Conservation (phyloP, 2,888 invertebrate species). For the Muschampia plurimacula region DNA sequence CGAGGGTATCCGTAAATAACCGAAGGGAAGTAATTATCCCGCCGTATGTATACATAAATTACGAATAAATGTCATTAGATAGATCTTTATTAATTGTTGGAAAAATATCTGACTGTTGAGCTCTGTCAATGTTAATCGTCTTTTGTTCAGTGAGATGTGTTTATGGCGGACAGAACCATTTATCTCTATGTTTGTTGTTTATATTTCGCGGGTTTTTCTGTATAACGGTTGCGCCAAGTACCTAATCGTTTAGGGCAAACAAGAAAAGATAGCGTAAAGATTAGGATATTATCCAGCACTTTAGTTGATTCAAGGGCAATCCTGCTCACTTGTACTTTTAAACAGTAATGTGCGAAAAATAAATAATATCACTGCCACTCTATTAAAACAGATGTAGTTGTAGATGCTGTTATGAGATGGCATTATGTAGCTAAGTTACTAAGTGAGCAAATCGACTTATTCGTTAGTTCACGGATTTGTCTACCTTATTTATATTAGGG, state of each 20-base stretch:
- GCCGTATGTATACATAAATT: conserved; percentile 58
- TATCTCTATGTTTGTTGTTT: neutral
- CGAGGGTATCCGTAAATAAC: conserved; percentile 79
- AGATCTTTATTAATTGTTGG: conserved; percentile 43
- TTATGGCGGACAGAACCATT: conserved; percentile 6
- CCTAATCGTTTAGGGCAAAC: neutral
- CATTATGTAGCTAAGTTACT: too few species aligned
- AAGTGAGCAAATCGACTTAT: too few species aligned
- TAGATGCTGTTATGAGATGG: too few species aligned
- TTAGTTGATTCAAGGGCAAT: neutral
- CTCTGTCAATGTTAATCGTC: conserved; percentile 19
- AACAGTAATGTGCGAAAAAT: neutral
- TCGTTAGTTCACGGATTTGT: too few species aligned
- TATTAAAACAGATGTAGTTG: too few species aligned
- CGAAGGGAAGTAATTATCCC: conserved; percentile 75
- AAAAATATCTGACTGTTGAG: conserved; percentile 29
- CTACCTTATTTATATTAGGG: too few species aligned
- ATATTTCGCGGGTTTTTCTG: neutral
- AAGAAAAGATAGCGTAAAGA: neutral
- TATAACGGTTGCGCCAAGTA: neutral
- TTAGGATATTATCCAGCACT: neutral
- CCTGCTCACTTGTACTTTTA: neutral
- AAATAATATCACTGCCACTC: neutral
- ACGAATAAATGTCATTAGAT: conserved; percentile 49
- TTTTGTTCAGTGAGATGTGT: conserved; percentile 16